Base-by-base conservation (phyloP, 2,888 invertebrate species). In the Hypselothyrea guttata region DNA sequence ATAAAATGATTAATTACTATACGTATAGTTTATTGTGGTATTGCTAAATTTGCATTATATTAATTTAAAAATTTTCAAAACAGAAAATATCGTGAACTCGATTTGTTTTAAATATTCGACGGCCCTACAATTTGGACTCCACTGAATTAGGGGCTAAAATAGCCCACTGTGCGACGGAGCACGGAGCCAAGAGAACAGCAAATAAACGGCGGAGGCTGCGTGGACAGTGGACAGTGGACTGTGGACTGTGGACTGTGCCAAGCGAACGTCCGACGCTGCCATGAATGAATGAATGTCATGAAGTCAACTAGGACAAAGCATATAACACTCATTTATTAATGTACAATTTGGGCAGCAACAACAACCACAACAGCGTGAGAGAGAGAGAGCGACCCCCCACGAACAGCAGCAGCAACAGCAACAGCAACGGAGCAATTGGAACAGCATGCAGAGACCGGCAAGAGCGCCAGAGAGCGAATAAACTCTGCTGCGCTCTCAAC, bases 201-300 rank as follows among this genome's bases (percentile, higher is more conserved):
- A 30, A 37, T 30, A 30, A 42, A 7, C 28, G 42, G 47, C 28
- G 44, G 34, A 38, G 38, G 28, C 12, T 31, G 22, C 8, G 12
- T 31, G 13, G 30, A 5, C 40, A 7, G 52, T 27, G 16, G 37
- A n/a, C 34, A 27, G 33, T 4, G 30, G 12, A 7, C 8, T 16
- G 15, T 7, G 11, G 53, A 13, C 12, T 28, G 31, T 47, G 22
- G 16, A 12, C 22, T 16, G 42, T 30, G 53, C 52, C n/a, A n/a
- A n/a, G n/a, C n/a, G 54, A 40, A 49, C 47, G 46, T 66, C 62
- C 72, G 52, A 60, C 46, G 53, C 47, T 59, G 75, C 65, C 70
- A 83, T 79, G 78, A 79, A 79, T 84, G 78, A 84, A 78, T 78
- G 79, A 78, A 84, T 84, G 78, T 79, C 85, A 85, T 84, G 78